Evolutionary conservation across 2,113 vertebrate genomes (phyloP).

Genomic region (Falco punctatus): DNA sequence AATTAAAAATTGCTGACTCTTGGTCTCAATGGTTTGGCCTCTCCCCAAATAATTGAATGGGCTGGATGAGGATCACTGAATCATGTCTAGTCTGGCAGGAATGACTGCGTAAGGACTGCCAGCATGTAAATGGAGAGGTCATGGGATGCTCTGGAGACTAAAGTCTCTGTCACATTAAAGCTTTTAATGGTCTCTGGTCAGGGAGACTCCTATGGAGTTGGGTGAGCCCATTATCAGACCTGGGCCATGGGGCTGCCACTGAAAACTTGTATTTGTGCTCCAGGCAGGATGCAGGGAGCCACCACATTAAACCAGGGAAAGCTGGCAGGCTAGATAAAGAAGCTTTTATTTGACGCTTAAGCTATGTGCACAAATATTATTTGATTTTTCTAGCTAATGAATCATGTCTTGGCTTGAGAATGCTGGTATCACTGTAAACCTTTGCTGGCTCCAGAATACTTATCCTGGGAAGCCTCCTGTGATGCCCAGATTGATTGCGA

Average conservation of each 20-base stretch:
- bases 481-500: not conserved
- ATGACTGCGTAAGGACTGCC: not conserved
- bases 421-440: not conserved
- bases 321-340: not conserved
- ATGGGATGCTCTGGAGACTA: not conserved
- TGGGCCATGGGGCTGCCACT: not conserved
- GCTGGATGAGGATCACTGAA: not conserved
- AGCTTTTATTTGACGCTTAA: not conserved
- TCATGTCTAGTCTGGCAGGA: not conserved
- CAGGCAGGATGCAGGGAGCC: not conserved
- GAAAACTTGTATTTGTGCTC: not conserved
- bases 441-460: not conserved
- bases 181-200: not conserved
- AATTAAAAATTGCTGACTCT: not conserved
- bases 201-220: not conserved
- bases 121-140: not conserved
- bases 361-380: not conserved
- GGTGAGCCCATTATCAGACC: not conserved
- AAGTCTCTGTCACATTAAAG: not conserved
- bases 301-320: not conserved
- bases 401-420: not conserved
- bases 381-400: not conserved
- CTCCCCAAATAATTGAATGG: not conserved
- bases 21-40: not conserved
- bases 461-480: not conserved